Evolutionary conservation across 1,140 invertebrate genomes (phyloP).

Genomic region (Orchestia grillus): DNA sequence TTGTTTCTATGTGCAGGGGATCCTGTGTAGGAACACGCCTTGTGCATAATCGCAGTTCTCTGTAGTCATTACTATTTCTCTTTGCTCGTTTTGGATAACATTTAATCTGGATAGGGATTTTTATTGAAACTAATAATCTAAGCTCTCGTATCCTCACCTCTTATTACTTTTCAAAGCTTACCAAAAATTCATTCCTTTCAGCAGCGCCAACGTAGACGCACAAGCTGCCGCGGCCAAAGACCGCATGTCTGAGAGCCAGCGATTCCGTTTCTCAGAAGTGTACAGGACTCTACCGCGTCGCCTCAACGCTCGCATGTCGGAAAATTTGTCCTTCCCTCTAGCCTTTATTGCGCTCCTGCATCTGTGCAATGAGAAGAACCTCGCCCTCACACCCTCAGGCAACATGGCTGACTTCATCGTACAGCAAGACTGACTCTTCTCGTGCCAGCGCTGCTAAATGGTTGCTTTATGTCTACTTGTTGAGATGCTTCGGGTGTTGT

Average conservation of each 20-base stretch:
- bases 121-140: neutral
- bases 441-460: neutral
- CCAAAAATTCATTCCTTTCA: neutral
- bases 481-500: too few species aligned
- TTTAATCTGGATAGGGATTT: neutral
- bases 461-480: too few species aligned
- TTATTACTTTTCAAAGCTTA: neutral
- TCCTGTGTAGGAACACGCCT: too few species aligned
- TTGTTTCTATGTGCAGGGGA: too few species aligned
- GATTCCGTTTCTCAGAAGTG: slow-evolving; percentile 73
- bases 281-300: slow-evolving; percentile 76
- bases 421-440: slow-evolving; percentile 58
- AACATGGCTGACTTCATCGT: slow-evolving; percentile 66
- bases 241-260: slow-evolving; percentile 55
- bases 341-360: slow-evolving; percentile 84
- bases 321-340: slow-evolving; percentile 81
- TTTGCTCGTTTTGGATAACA: too few species aligned
- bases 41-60: too few species aligned
- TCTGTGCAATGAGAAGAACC: slow-evolving; percentile 82
- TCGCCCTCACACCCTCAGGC: slow-evolving; percentile 61
- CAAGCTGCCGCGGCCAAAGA: neutral
- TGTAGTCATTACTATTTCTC: too few species aligned
- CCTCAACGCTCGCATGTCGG: slow-evolving; percentile 77
- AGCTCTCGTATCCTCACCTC: neutral
- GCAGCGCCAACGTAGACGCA: slow-evolving; percentile 7